Evolutionary conservation across 1,140 invertebrate genomes (phyloP), one percentile per base, ranked within the genome.

Genomic region (Matsumurasca onukii): DNA sequence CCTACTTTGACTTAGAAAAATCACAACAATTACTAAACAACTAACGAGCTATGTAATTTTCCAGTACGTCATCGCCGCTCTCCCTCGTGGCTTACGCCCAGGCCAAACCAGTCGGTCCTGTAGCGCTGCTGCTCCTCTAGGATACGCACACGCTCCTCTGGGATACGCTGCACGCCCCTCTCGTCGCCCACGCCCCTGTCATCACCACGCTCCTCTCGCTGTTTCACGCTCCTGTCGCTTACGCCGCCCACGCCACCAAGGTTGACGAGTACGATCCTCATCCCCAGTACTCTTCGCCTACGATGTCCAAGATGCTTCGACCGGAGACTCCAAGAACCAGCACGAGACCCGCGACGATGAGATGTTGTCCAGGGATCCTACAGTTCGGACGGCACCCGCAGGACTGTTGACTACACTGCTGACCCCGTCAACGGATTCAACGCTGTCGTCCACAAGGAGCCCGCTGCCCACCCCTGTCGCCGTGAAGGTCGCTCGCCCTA

Each of bases 41-140:
- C n/a, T n/a, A n/a, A n/a, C n/a, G n/a, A n/a, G 51, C 31, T 69
- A 49, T 49, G 67, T 64, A 74, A 70, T 73, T 73, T 74, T 2
- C 20, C 73, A 84, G 83, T 77, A 84, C 65, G 59, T 83, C 66
- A 72, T 75, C 30, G 70, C 83, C 71, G 76, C 77, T 69, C 76
- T 78, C 45, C n/a, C 65, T 81, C 20, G 72, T 82, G 52, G 81
- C 81, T 3, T 76, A 75, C 5, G 80, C 79, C 29, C 74, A 74
- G 15, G 82, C 80, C 62, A 80, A 79, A n/a, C 13, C 63, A 81
- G 5, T 39, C 68, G 5, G 39, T 49, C 29, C 64, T 27, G 39
- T 67, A n/a, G 63, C 52, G 45, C 63, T 31, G 70, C 67, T 24
- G 57, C 70, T 29, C 59, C 57, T 15, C 52, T 29, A 1, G 39